These are phyloP conservation scores for Cerastoderma edule DNA, from an alignment of 2,888 invertebrate genomes.

Conservation along the genomic window DNA sequence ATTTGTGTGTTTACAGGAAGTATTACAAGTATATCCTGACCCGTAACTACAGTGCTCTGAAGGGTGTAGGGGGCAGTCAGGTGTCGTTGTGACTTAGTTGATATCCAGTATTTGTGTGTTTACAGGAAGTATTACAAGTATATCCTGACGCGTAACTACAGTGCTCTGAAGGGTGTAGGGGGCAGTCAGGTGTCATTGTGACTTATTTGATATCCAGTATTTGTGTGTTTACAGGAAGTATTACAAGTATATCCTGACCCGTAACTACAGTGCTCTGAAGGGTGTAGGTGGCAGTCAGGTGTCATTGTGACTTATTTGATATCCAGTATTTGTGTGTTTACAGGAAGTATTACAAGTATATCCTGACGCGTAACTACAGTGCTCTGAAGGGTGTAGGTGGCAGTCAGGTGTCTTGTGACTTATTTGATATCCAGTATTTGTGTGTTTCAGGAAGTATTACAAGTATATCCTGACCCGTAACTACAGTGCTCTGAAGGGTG, in stretches of 20 bases:
- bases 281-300: constrained; percentile 91
- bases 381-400: too few relatives aligned
- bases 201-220: too few relatives aligned
- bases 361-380: too few relatives aligned
- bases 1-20: constrained; percentile 89
- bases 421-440: too few relatives aligned
- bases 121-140: too few relatives aligned
- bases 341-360: too few relatives aligned
- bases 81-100: not conserved
- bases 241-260: constrained; percentile 98
- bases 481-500: constrained; percentile 98
- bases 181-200: too few relatives aligned
- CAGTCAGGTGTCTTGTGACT: too few relatives aligned
- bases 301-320: constrained; percentile 1
- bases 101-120: too few relatives aligned
- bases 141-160: too few relatives aligned
- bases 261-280: constrained; percentile 99
- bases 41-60: constrained; percentile 98
- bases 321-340: too few relatives aligned
- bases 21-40: constrained; percentile 99
- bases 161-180: too few relatives aligned
- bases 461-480: constrained; percentile 99
- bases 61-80: constrained; percentile 93
- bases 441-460: constrained; percentile 94
- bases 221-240: constrained; percentile 91